phyloP scores from a whole-genome alignment of 1,140 invertebrate species.

The Drosophila nigrodunni region DNA sequence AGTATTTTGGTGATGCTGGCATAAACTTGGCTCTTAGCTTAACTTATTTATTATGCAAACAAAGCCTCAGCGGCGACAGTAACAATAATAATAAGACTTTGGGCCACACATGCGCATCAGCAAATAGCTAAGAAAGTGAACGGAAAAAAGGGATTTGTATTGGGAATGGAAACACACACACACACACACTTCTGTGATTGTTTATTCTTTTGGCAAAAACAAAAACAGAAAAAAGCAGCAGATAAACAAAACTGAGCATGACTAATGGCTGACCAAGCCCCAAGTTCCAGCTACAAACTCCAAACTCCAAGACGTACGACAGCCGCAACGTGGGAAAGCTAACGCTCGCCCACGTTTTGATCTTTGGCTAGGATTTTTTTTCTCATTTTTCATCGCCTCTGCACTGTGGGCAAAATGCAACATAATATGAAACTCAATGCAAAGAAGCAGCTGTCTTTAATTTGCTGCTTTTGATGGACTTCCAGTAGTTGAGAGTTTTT shows the following conservation, averaged over 20 bases:
- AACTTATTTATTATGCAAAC: slow-evolving; percentile 48
- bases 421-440: too few relatives aligned
- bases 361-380: slow-evolving; percentile 41
- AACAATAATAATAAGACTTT: slow-evolving; percentile 29
- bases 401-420: too few relatives aligned
- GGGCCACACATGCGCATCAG: slow-evolving; percentile 35
- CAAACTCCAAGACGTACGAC: neutral
- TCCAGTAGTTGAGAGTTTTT: too few relatives aligned
- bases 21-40: slow-evolving; percentile 39
- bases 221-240: slow-evolving; percentile 10
- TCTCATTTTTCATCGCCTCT: too few relatives aligned
- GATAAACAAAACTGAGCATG: slow-evolving; percentile 44
- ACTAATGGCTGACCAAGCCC: slow-evolving; percentile 55
- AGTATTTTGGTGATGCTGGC: slow-evolving; percentile 34
- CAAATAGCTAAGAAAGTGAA: slow-evolving; percentile 19
- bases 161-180: slow-evolving; percentile 9
- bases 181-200: slow-evolving; percentile 33
- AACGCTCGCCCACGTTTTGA: slow-evolving; percentile 44
- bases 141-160: slow-evolving; percentile 15
- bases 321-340: slow-evolving; percentile 45
- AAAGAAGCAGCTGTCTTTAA: too few relatives aligned
- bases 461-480: too few relatives aligned
- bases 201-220: slow-evolving; percentile 40
- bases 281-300: slow-evolving; percentile 1
- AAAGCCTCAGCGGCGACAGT: slow-evolving; percentile 12